Conservation (phyloP, 1,140 invertebrate species). For the Tetramorium parvispinum region DNA sequence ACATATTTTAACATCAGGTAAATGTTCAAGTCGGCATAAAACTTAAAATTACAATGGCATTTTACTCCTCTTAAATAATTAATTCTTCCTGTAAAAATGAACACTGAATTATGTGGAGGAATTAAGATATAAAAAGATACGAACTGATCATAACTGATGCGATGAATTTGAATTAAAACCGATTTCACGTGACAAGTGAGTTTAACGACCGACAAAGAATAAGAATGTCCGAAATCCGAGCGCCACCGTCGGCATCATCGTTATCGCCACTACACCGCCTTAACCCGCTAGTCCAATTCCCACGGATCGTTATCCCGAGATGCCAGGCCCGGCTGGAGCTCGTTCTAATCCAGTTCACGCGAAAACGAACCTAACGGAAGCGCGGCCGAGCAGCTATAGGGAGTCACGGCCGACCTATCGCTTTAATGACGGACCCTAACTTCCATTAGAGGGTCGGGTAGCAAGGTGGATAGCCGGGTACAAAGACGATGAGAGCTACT, state of each 20-base stretch:
- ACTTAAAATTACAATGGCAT: background rate
- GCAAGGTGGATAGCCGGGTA: slow-evolving; percentile 64
- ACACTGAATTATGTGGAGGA: background rate
- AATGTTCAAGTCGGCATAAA: slow-evolving; percentile 3
- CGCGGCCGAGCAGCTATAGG: slow-evolving; percentile 71
- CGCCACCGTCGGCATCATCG: slow-evolving; percentile 7
- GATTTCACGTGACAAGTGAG: slow-evolving; percentile 40
- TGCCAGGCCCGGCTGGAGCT: slow-evolving; percentile 66
- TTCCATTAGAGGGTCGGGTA: slow-evolving; percentile 47
- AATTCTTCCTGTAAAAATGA: background rate
- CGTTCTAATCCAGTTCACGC: slow-evolving; percentile 83
- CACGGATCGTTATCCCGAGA: slow-evolving; percentile 70
- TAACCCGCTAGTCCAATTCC: slow-evolving; percentile 74
- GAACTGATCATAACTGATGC: background rate
- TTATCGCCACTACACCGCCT: slow-evolving; percentile 9
- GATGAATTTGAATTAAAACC: no score
- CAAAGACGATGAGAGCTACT: slow-evolving; percentile 31
- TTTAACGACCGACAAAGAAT: slow-evolving; percentile 38
- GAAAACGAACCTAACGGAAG: slow-evolving; percentile 83
- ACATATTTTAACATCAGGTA: background rate
- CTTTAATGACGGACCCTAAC: slow-evolving; percentile 75
- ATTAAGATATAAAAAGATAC: background rate
- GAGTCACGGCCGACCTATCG: slow-evolving; percentile 81
- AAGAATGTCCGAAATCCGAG: slow-evolving; percentile 15
- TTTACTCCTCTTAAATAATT: no score